Evolutionary conservation across 2,797 vertebrate genomes (phyloP).

Genomic region (Rhynchotus rufescens): DNA sequence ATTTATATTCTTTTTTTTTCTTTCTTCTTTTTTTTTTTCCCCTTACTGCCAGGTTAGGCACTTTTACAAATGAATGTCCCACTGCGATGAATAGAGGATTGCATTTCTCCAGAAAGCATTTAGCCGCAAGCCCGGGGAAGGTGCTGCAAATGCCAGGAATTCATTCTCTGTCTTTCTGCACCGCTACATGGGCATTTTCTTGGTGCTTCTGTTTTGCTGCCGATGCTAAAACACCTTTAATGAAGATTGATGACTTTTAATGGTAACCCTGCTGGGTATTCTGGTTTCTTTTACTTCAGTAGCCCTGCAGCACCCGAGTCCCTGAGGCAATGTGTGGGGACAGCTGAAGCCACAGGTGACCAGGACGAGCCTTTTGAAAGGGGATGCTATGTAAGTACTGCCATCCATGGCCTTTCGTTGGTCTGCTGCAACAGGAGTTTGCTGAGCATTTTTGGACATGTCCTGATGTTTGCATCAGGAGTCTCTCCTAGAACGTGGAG

Average conservation of each 20-base stretch:
- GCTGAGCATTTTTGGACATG: fast-evolving
- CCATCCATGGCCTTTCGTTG: neutral
- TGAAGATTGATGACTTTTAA: fast-evolving
- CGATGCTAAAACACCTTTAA: neutral
- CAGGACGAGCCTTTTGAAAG: fast-evolving
- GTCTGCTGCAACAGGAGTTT: neutral
- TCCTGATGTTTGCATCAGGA: neutral
- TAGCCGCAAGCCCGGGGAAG: neutral
- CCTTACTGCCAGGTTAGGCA: neutral
- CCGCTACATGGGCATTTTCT: fast-evolving
- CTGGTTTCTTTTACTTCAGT: neutral
- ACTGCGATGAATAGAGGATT: no score
- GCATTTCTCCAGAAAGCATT: neutral
- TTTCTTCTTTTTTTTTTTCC: neutral
- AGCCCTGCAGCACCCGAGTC: neutral
- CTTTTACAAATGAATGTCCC: neutral
- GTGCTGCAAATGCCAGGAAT: neutral
- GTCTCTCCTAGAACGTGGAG: neutral
- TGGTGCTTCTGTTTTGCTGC: neutral
- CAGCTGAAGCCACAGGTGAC: fast-evolving
- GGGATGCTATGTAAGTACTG: neutral
- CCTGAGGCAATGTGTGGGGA: fast-evolving
- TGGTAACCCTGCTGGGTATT: neutral
- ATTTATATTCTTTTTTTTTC: no score
- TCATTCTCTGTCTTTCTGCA: neutral